A percentile compares a stretch with the other conserved stretches of the same genome.
phyloP scores from a whole-genome alignment of 2,113 vertebrate genomes.

The Talpa occidentalis region DNA sequence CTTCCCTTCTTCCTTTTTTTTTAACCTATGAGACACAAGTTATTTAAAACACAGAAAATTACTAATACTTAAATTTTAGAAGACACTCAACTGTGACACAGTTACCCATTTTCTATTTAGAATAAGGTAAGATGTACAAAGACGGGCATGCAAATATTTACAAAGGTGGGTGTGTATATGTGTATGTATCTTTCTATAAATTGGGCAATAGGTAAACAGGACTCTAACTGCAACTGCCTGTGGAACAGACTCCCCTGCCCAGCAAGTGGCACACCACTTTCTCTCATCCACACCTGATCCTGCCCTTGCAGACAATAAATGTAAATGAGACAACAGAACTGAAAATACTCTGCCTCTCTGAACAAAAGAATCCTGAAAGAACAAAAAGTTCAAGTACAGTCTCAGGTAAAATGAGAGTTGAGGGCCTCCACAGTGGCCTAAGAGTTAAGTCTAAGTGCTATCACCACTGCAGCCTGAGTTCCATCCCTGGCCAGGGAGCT shows the following conservation, averaged over 20 bases:
- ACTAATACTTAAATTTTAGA: background rate
- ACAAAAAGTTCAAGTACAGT: background rate
- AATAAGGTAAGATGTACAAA: background rate
- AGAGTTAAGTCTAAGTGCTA: too few relatives aligned
- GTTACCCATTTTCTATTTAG: background rate
- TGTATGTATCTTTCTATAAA: background rate
- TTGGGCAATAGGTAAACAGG: background rate
- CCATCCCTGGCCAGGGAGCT: too few relatives aligned
- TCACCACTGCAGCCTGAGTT: too few relatives aligned
- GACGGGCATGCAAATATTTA: background rate
- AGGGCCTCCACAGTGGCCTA: too few relatives aligned
- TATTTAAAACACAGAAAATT: constrained; percentile 44
- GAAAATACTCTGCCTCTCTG: constrained; percentile 47
- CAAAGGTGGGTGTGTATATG: too few relatives aligned
- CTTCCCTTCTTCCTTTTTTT: background rate
- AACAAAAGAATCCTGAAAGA: constrained; percentile 49
- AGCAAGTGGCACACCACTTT: background rate
- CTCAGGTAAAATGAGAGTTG: background rate
- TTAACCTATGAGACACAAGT: background rate
- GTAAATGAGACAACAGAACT: background rate
- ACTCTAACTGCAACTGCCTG: background rate
- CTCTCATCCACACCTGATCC: background rate
- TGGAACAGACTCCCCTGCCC: background rate
- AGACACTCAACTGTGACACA: background rate
- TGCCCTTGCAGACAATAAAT: constrained; percentile 8